Evolutionary conservation across 2,113 vertebrate genomes (phyloP), one percentile per base, ranked within the genome.

Genomic region (Oceanites oceanicus): DNA sequence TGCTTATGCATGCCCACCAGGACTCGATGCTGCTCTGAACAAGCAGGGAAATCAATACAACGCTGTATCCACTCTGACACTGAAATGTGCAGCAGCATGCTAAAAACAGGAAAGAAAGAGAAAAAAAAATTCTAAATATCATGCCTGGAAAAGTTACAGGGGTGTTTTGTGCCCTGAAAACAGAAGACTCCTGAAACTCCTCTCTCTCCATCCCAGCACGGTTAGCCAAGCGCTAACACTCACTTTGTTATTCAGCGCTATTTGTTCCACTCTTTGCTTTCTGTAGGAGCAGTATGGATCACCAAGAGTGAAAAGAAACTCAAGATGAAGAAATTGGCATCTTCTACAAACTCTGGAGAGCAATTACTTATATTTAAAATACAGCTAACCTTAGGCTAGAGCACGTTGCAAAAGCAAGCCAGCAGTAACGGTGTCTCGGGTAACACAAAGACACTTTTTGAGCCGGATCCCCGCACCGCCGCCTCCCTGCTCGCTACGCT

Each of bases 41-140:
- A 3, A 32, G 47, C 27, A 1, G n/a, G 55, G 65, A 77, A 42
- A 66, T 66, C 40, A 2, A 23, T 40, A 2, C 21, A 12, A 9
- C 5, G 4, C 45, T 34, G 16, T 3, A 29, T 2, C 27, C 2
- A 4, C 44, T 32, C 45, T 13, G 38, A 27, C 61, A 32, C 47
- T 0, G 36, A 15, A 5, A 29, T 4, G 15, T 7, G 13, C 30
- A 13, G 20, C 30, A 17, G 50, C 6, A 13, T 2, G 25, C 10
- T 3, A 21, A 47, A 12, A 3, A 8, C 2, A 4, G 49, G 44
- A 12, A 26, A 18, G 10, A 47, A 38, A 15, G 27, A 23, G 16
- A 34, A 44, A 66, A 30, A 27, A 25, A 18, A 3, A 55, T 15
- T 15, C 34, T 21, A 36, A 75, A 11, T 40, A 26, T 14, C 2